These are phyloP conservation scores for Hoplias malabaricus DNA, from an alignment of 2,113 vertebrate genomes.

Conservation along the genomic window DNA sequence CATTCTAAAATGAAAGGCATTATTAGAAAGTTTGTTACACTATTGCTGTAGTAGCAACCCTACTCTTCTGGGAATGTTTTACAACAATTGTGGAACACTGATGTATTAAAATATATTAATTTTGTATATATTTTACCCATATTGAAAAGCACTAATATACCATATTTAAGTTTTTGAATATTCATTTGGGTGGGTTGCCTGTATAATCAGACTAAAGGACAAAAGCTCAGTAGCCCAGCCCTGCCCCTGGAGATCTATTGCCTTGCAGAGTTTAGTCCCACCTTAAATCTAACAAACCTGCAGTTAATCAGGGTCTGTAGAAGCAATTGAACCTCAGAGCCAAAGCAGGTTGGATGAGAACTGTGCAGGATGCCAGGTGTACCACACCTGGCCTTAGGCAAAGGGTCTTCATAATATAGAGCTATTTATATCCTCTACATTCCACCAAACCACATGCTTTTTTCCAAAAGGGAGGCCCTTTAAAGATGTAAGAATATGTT, in stretches of 20 bases:
- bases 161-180: not conserved
- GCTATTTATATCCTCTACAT: not conserved
- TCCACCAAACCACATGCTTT: not conserved
- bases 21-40: no score
- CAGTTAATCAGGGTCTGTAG: no score
- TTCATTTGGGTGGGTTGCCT: not conserved
- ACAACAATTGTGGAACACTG: no score
- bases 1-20: no score
- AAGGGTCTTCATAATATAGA: not conserved
- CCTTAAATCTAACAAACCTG: not conserved
- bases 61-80: no score
- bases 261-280: not conserved
- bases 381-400: not conserved
- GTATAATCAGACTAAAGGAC: not conserved
- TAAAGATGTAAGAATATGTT: constrained; percentile 10
- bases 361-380: not conserved
- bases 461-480: constrained; percentile 16
- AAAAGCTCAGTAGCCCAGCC: not conserved
- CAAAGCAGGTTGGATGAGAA: not conserved
- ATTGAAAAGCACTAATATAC: not conserved
- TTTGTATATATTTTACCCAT: no score
- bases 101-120: no score
- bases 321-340: no score
- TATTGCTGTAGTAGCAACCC: no score
- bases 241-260: not conserved